A percentile compares a stretch with the other conserved stretches of the same genome.
Evolutionary conservation across 2,113 vertebrate species (phyloP).

Genomic region (Leptodactylus fuscus): DNA sequence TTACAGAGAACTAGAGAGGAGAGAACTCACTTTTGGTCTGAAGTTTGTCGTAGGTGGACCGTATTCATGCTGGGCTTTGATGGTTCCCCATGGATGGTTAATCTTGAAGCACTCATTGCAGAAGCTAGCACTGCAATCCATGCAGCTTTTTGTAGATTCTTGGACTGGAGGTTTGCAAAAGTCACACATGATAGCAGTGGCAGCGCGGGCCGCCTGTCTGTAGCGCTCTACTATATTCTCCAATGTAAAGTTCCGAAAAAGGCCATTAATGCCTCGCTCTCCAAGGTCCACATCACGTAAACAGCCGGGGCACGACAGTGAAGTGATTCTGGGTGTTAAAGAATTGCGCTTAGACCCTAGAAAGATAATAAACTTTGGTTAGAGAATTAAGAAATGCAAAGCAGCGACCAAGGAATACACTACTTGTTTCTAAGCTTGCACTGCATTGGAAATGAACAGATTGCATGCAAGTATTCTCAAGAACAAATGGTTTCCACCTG

Average conservation of each 20-base stretch:
- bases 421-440: neutral
- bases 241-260: conserved; percentile 96
- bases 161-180: conserved; percentile 92
- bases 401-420: neutral
- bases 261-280: conserved; percentile 93
- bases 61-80: conserved; percentile 95
- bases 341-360: conserved; percentile 89
- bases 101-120: conserved; percentile 98
- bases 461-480: neutral
- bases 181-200: conserved; percentile 93
- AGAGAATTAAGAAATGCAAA: neutral
- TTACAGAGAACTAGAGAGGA: no score
- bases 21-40: conserved; percentile 85
- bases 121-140: conserved; percentile 97
- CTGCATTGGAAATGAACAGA: neutral
- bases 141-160: conserved; percentile 97
- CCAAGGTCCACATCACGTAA: conserved; percentile 92
- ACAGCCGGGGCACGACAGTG: conserved; percentile 92
- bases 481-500: neutral
- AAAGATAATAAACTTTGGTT: conserved; percentile 65
- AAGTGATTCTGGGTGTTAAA: conserved; percentile 84
- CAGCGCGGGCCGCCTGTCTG: conserved; percentile 91
- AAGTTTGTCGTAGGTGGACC: conserved; percentile 95
- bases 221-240: conserved; percentile 96
- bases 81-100: conserved; percentile 94